phyloP scores from a whole-genome alignment of 2,797 vertebrate genomes.

The Poecilia wingei region DNA sequence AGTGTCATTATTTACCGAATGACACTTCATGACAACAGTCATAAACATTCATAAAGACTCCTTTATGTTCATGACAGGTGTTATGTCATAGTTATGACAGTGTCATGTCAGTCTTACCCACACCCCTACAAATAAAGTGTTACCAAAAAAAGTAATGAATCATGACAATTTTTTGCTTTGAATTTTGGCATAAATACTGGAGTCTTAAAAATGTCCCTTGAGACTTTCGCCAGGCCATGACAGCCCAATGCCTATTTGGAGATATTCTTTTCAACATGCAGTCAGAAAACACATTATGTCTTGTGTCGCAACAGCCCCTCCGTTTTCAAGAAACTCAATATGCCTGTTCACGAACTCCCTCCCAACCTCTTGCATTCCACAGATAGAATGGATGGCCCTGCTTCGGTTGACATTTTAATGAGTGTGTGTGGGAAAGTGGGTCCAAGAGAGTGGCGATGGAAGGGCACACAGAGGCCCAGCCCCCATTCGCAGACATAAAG shows the following conservation, averaged over 20 bases:
- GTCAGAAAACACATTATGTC: constrained; percentile 22
- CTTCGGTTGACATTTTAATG: constrained; percentile 76
- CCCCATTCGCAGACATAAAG: constrained; percentile 57
- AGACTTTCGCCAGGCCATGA: not conserved
- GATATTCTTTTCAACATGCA: not conserved
- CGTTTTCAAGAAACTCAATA: constrained; percentile 61
- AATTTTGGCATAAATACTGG: not conserved
- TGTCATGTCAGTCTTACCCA: too few relatives aligned
- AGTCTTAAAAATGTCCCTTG: too few relatives aligned
- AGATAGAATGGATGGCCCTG: constrained; percentile 71
- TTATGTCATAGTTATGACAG: too few relatives aligned
- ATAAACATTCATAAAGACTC: too few relatives aligned
- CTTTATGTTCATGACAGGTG: too few relatives aligned
- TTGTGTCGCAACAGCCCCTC: constrained; percentile 17
- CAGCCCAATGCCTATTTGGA: not conserved
- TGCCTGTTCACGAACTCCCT: constrained; percentile 39
- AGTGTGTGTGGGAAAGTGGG: constrained; percentile 67
- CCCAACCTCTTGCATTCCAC: constrained; percentile 68
- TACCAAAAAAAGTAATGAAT: too few relatives aligned
- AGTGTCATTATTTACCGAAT: too few relatives aligned
- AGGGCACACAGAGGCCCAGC: constrained; percentile 31
- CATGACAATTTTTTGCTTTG: not conserved
- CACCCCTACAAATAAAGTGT: too few relatives aligned
- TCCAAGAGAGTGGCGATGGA: constrained; percentile 64
- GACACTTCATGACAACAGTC: too few relatives aligned